Percentiles rank a stretch among this genome's conserved stretches.
Evolutionary conservation across 2,888 invertebrate species (phyloP).

Genomic region (Chloroclysta siterata): DNA sequence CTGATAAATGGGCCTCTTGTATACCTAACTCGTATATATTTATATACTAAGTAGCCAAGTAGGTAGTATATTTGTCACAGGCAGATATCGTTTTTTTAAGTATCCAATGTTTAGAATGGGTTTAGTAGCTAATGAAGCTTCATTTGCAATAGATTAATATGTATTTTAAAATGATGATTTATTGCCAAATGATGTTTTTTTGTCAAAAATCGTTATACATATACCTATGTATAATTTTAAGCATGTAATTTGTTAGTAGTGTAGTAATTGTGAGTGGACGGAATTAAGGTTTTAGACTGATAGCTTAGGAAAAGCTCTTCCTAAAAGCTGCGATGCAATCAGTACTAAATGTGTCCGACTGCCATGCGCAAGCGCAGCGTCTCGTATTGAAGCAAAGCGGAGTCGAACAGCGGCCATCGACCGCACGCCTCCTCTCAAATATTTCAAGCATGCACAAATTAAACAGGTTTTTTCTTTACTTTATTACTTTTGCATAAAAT

Average conservation of each 20-base stretch:
- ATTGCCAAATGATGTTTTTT: too few relatives aligned
- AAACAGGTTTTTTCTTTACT: conserved; percentile 80
- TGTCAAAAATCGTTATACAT: too few relatives aligned
- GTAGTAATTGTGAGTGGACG: too few relatives aligned
- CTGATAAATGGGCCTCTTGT: conserved; percentile 13
- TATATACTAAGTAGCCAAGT: too few relatives aligned
- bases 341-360: conserved; percentile 10
- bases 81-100: too few relatives aligned
- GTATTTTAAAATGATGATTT: too few relatives aligned
- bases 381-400: conserved; percentile 51
- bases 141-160: too few relatives aligned
- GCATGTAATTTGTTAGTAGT: too few relatives aligned
- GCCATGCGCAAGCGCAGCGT: conserved; percentile 35
- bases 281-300: background rate
- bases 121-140: too few relatives aligned
- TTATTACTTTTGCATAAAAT: conserved; percentile 76
- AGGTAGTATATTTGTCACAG: too few relatives aligned
- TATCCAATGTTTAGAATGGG: too few relatives aligned
- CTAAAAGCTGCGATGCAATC: conserved; percentile 3
- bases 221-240: too few relatives aligned
- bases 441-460: conserved; percentile 84
- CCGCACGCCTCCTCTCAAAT: conserved; percentile 80
- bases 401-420: conserved; percentile 67
- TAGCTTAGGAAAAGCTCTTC: background rate
- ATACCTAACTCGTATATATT: background rate